Conservation (phyloP, 1,140 invertebrate genomes). For the Trichoplusia ni region DNA sequence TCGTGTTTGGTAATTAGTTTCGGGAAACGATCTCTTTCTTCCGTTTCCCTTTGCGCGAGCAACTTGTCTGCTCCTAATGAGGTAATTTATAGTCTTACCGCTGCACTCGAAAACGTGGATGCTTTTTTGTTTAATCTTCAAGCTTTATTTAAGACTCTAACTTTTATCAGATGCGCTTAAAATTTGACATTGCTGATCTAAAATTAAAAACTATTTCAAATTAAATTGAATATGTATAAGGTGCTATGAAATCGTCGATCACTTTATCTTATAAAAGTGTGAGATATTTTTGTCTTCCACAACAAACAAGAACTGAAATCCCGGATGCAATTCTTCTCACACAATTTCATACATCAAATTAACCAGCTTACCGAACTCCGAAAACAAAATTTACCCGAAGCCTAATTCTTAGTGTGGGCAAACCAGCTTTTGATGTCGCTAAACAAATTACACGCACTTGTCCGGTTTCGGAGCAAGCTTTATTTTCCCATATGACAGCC, state of each 20-base stretch:
- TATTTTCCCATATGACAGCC: conserved; percentile 69
- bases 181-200: too few species aligned
- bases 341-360: too few species aligned
- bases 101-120: conserved; percentile 16
- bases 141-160: neutral
- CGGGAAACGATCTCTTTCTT: conserved; percentile 73
- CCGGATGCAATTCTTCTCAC: too few species aligned
- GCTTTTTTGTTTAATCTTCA: conserved; percentile 7
- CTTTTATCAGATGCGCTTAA: too few species aligned
- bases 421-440: conserved; percentile 66
- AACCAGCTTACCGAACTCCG: too few species aligned
- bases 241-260: too few species aligned
- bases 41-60: conserved; percentile 57
- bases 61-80: conserved; percentile 78
- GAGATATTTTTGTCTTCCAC: too few species aligned
- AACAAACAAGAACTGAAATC: too few species aligned
- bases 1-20: conserved; percentile 81
- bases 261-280: too few species aligned
- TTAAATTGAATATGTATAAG: too few species aligned
- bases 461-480: conserved; percentile 58
- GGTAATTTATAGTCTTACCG: conserved; percentile 74
- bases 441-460: conserved; percentile 75
- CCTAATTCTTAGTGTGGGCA: conserved; percentile 36
- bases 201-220: too few species aligned
- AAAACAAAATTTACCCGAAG: conserved; percentile 19